Evolutionary conservation across 2,113 vertebrate species (phyloP).

Genomic region (Semnopithecus entellus): DNA sequence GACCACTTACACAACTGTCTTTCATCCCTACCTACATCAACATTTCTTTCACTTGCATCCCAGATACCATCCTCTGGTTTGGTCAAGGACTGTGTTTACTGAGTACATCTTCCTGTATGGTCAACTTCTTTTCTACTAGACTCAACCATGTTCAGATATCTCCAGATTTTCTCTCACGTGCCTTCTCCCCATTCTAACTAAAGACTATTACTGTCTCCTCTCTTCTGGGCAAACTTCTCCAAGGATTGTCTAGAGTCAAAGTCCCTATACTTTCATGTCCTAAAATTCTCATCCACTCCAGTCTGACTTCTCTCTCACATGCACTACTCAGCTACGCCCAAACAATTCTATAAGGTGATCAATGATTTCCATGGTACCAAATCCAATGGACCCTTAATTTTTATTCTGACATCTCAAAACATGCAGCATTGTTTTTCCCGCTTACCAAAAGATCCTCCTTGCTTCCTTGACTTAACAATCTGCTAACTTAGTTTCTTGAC

Average conservation of each 20-base stretch:
- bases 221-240: background rate
- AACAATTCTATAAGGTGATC: background rate
- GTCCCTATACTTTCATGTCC: background rate
- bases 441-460: background rate
- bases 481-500: background rate
- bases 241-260: background rate
- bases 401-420: background rate
- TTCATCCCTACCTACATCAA: background rate
- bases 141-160: background rate
- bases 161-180: background rate
- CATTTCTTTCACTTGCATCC: background rate
- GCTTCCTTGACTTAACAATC: background rate
- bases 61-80: background rate
- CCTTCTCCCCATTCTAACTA: background rate
- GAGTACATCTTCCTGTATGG: background rate
- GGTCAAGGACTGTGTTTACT: background rate
- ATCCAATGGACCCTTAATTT: background rate
- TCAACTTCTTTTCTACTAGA: background rate
- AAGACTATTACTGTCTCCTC: background rate
- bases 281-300: background rate
- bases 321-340: background rate
- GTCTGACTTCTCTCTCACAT: background rate
- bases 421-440: background rate
- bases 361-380: background rate
- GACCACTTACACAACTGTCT: background rate